Base-by-base conservation (phyloP, 2,113 vertebrate genomes). In the Alexandromys fortis region DNA sequence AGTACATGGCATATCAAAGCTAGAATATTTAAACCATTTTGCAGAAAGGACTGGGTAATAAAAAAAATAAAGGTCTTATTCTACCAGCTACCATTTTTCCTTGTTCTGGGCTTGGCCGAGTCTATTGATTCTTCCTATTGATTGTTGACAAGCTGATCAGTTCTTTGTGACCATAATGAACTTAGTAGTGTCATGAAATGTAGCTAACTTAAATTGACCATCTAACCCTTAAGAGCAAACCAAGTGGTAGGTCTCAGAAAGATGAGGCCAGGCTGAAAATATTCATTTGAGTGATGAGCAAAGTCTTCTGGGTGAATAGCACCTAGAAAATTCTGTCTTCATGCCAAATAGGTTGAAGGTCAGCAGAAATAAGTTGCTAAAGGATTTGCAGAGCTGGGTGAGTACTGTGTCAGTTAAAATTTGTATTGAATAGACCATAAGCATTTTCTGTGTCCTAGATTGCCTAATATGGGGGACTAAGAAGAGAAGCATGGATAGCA, bases 71-170 rank as follows among this genome's bases (percentile, higher is more conserved):
- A 96, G 82, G 38, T 94, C 28, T 89, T 75, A 87, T 68, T 91
- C 82, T 70, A 73, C 45, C 58, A 87, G 35, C 14, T 58, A 30
- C 45, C 45, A 68, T 94, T 93, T 86, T n/a, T 45, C 16, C 65
- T 21, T 3, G 1, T 68, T 94, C n/a, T 96, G 42, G 13, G 30
- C 61, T 91, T 19, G 42, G 82, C 95, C 94, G 91, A 92, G 94
- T 42, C 70, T 89, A 97, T 94, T 73, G 93, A 97, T 85, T 92
- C 65, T 89, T 92, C 58, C 47, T 63, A 91, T 63, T 42, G 75
- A 96, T 49, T 95, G 92, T 92, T 97, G 92, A 94, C 86, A 92
- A 95, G 92, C 90, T 92, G 76, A 94, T 96, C 24, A 52, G 81
- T 63, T 96, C 90, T 95, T 95, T 96, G 90, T 95, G 47, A 76